phyloP scores from a whole-genome alignment of 2,888 invertebrate genomes.

The Brenthis daphne region DNA sequence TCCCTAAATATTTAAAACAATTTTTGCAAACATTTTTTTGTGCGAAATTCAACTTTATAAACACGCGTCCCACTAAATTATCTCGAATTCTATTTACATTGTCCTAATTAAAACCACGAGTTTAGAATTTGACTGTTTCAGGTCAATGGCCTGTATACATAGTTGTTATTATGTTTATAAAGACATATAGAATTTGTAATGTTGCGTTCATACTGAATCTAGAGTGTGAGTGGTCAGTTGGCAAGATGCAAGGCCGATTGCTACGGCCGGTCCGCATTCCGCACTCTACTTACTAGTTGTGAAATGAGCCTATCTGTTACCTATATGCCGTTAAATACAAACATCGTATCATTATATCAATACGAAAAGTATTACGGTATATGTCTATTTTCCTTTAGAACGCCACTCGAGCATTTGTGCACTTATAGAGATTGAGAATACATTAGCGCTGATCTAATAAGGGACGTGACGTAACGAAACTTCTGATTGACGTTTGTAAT shows the following conservation, averaged over 20 bases:
- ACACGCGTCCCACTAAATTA: conserved; percentile 30
- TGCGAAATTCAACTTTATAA: conserved; percentile 18
- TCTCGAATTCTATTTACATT: conserved; percentile 39
- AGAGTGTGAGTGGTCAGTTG: conserved; percentile 71
- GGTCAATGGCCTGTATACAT: conserved; percentile 40
- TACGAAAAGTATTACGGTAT: conserved; percentile 26
- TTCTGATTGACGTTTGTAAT: background rate
- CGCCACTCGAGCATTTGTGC: conserved; percentile 12
- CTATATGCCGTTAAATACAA: conserved; percentile 54
- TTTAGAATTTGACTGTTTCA: conserved; percentile 39
- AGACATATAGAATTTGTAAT: conserved; percentile 32
- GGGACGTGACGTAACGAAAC: conserved; percentile 18
- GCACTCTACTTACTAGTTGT: conserved; percentile 67
- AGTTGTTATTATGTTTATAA: conserved; percentile 34
- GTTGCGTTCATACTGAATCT: conserved; percentile 41
- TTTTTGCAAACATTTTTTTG: conserved; percentile 5
- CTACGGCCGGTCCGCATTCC: conserved; percentile 70
- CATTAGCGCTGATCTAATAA: conserved; percentile 27
- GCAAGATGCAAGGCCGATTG: conserved; percentile 77
- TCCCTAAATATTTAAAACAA: too few relatives aligned
- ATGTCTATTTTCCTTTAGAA: conserved; percentile 19
- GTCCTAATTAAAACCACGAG: conserved; percentile 38
- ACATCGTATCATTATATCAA: conserved; percentile 39
- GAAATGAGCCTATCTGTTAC: conserved; percentile 72
- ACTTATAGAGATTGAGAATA: conserved; percentile 22